Base-by-base conservation (phyloP, 2,113 vertebrate genomes). In the Gnathonemus longibarbis region DNA sequence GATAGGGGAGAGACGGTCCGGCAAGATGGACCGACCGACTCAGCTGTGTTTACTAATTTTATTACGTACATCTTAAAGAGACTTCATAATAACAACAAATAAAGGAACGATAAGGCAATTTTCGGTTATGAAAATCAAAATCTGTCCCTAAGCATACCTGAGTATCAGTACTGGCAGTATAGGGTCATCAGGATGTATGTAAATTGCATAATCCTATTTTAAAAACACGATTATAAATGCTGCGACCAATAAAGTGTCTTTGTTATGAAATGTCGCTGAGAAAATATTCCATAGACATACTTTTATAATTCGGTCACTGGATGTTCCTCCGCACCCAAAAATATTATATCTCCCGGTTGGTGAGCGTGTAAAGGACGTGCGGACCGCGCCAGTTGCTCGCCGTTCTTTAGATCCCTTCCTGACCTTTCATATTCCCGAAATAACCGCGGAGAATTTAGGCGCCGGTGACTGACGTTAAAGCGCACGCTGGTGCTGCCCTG, bases 401-500 rank as follows among this genome's bases (percentile, higher is more conserved):
- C 10, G 53, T 88, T 58, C 50, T 88, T 24, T 31, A 62, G 87
- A 35, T 39, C 31, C 35, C 87, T 46, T 42, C 53, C 53, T 66
- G 87, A 88, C 87, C 87, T 88, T 88, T 88, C 39, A 39, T 62
- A 24, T 62, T 88, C 87, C 87, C 10, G 56, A 88, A 88, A 88
- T 88, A 62, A 88, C 87, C 52, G 15, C 31, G 53, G 39, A 45
- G 87, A 42, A 62, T 53, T 53, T 15, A 88, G 35, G 35, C 27
- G 17, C 7, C 49, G 46, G n/a, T n/a, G 84, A 50, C 24, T 42
- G 39, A 49, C 45, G 84, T 46, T 42, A 7, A 45, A 27, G 3
- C 84, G 84, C 24, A 27, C 24, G 84, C n/a, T 50, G 10, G 49
- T 39, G n/a, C 48, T 87, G 15, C 85, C 11, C 24, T 24, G 27